Base-by-base conservation (phyloP, 1,140 invertebrate species). In the Lanistes nyassanus region DNA sequence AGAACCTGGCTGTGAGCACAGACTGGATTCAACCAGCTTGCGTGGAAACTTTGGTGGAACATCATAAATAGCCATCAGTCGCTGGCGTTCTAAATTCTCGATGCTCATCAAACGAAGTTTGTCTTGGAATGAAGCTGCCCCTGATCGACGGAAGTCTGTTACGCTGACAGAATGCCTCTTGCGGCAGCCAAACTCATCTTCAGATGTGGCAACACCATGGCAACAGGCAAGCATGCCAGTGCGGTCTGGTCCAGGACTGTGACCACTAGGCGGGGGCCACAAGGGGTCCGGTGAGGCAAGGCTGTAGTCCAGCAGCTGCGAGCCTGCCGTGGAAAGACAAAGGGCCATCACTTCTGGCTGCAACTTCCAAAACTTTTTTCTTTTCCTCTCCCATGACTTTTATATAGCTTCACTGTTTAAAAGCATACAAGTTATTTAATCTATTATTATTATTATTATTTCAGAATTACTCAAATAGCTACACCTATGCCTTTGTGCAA, bases 121-220 rank as follows among this genome's bases (percentile, higher is more conserved):
- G 26, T 82, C 80, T n/a, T 72, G 72, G 51, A 81, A 80, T 37
- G 70, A 60, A 19, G 71, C 76, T 55, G 79, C 79, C 47, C 81
- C 81, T 36, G 81, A 76, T 26, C 81, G 75, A 70, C 83, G 84
- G 60, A 80, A 84, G 68, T 87, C 85, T 7, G 80, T 83, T 23
- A 84, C 84, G 66, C 82, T 85, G 37, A 84, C 82, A 16, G 86
- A 87, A 70, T 86, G 85, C 36, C 86, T 80, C 62, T 86, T 86
- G 36, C 81, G 80, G 69, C 84, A 79, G n/a, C 74, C 75, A 76
- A 76, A 81, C 51, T 81, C 78, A 42, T 81, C 79, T 31, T 62
- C 66, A 9, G 76, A 72, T 11, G 62, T 60, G 36, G 62, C 70
- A 42, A 74, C 72, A 21, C 62, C 73, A 64, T 77, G 67, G 56